Evolutionary conservation across 2,888 invertebrate genomes (phyloP), one percentile per base, ranked within the genome.

Genomic region (Girardia tigrina): DNA sequence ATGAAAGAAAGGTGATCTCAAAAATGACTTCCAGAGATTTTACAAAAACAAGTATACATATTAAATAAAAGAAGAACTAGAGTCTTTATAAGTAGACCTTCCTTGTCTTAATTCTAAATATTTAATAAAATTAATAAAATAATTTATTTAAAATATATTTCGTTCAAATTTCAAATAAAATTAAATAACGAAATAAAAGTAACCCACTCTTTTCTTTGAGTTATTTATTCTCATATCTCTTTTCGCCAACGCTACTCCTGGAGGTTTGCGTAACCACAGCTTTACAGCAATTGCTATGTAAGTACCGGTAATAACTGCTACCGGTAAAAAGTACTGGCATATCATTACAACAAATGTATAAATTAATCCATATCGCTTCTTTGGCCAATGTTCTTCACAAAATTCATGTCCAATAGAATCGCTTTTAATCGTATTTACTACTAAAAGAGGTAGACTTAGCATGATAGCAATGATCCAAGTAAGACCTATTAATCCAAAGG

Each of bases 261-360:
- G 71, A 71, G 71, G 14, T 29, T 29, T n/a, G 1, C 71, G 71
- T 26, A 27, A n/a, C 71, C 71, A 71, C 4, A 71, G 14, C n/a
- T 28, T 27, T 26, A 28, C 23, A 4, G 28, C 71, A 12, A 71
- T 71, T 6, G 28, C 29, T 26, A 28, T n/a, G 20, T 71, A 71
- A 1, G 71, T 71, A 14, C 71, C 71, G 27, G 20, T 23, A n/a
- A 29, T 71, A 2, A 71, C 29, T n/a, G 71, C 28, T 14, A 71
- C 16, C 6, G 71, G 71, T 29, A 71, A 23, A 71, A 71, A 27
- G n/a, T n/a, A 71, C 28, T 71, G 71, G 26, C 23, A 71, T 26
- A 71, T n/a, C 28, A 71, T 27, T n/a, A 71, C 14, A 12, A 71
- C 16, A 29, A 29, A 26, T n/a, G 71, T 71, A 23, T 71, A 71